Evolutionary conservation across 2,113 vertebrate genomes (phyloP).

Genomic region (Harpagus bidentatus): DNA sequence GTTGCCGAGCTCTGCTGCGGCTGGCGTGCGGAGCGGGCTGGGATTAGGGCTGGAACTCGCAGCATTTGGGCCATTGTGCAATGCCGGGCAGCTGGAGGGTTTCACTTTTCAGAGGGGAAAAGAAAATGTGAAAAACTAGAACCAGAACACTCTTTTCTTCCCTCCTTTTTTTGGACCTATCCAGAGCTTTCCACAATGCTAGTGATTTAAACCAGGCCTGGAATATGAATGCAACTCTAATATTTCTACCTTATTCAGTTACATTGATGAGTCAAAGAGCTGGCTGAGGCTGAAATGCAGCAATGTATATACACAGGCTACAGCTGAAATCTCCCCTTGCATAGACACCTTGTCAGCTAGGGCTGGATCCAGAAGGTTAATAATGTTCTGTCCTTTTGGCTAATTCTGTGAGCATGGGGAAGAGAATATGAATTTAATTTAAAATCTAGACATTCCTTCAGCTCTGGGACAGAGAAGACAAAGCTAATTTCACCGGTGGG

Average conservation of each 20-base stretch:
- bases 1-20: conserved; percentile 54
- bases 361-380: neutral
- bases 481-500: conserved; percentile 16
- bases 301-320: neutral
- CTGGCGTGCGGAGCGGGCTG: conserved; percentile 62
- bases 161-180: conserved; percentile 31
- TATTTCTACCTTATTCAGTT: conserved; percentile 67
- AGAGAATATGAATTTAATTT: conserved; percentile 49
- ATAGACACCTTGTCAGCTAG: neutral
- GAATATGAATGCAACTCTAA: conserved; percentile 63
- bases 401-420: neutral
- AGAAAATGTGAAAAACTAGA: conserved; percentile 70
- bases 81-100: conserved; percentile 74
- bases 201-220: conserved; percentile 77
- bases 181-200: conserved; percentile 70
- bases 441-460: conserved; percentile 50
- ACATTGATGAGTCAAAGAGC: conserved; percentile 50
- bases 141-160: conserved; percentile 73
- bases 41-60: conserved; percentile 60
- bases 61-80: conserved; percentile 69
- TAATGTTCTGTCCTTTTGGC: neutral
- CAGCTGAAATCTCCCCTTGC: neutral
- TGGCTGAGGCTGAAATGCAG: conserved; percentile 19
- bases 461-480: conserved; percentile 44
- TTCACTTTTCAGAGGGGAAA: conserved; percentile 73